Conservation (phyloP, 2,888 invertebrate species). For the Harmothoe impar region DNA sequence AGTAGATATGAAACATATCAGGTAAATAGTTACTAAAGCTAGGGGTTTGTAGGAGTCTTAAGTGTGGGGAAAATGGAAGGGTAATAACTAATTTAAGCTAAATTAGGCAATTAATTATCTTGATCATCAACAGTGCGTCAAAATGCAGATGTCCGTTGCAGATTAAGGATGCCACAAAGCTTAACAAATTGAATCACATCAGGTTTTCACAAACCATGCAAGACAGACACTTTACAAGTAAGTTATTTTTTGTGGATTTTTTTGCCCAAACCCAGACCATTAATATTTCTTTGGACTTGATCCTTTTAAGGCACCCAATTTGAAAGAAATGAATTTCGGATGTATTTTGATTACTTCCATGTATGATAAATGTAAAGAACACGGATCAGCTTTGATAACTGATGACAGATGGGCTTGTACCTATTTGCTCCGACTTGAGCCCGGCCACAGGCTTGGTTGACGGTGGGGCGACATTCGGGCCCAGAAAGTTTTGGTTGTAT, state of each 20-base stretch:
- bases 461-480: background rate
- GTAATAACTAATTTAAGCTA: background rate
- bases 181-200: background rate
- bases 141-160: background rate
- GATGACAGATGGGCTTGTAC: background rate
- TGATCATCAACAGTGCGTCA: background rate
- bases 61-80: background rate
- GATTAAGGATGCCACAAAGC: background rate
- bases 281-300: too few relatives aligned
- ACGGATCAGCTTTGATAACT: too few relatives aligned
- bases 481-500: slow-evolving; percentile 39
- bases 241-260: too few relatives aligned
- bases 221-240: too few relatives aligned
- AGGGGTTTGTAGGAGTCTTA: too few relatives aligned
- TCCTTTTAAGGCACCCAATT: too few relatives aligned
- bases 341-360: too few relatives aligned
- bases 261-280: too few relatives aligned
- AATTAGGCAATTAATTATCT: background rate
- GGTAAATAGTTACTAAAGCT: too few relatives aligned
- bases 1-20: background rate
- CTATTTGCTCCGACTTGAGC: slow-evolving; percentile 39
- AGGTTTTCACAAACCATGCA: too few relatives aligned
- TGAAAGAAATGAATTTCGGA: too few relatives aligned
- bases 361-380: too few relatives aligned
- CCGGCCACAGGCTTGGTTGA: slow-evolving; percentile 19